Evolutionary conservation across 1,140 invertebrate genomes (phyloP).

Genomic region (Drosophila dunni): DNA sequence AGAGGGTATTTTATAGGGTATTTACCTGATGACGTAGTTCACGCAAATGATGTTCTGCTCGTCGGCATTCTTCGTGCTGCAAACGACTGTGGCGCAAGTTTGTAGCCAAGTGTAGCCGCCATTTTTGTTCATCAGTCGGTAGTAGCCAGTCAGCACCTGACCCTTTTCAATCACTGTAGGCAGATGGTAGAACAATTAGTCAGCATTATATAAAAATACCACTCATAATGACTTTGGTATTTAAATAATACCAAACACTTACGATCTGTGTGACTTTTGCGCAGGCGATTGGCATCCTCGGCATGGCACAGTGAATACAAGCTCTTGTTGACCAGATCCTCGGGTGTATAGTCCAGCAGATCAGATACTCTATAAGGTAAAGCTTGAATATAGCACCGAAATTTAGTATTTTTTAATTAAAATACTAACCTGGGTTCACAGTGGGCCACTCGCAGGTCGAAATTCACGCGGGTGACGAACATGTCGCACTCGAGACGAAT

Average conservation of each 20-base stretch:
- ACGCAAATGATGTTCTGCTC: conserved; percentile 98
- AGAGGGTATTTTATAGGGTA: not conserved
- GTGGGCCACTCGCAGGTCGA: conserved; percentile 98
- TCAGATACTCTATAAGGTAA: conserved; percentile 92
- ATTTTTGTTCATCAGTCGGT: conserved; percentile 97
- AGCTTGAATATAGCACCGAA: conserved; percentile 25
- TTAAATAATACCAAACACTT: conserved; percentile 86
- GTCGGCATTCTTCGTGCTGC: conserved; percentile 96
- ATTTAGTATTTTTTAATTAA: not conserved
- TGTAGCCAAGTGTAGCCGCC: conserved; percentile 98
- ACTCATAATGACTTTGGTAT: not conserved
- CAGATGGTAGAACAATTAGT: not conserved
- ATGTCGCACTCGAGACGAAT: conserved; percentile 97
- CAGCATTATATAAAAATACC: not conserved
- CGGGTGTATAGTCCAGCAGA: conserved; percentile 95
- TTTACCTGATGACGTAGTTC: conserved; percentile 91
- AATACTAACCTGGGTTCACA: conserved; percentile 96
- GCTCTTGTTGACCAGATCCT: conserved; percentile 97
- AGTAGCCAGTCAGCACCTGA: conserved; percentile 98
- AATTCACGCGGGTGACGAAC: conserved; percentile 98
- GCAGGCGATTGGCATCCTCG: conserved; percentile 96
- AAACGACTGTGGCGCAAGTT: conserved; percentile 98
- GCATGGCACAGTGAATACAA: conserved; percentile 97
- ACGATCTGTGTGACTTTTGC: conserved; percentile 97
- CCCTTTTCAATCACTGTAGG: conserved; percentile 97